A percentile compares a stretch with the other conserved stretches of the same genome.
Evolutionary conservation across 1,140 invertebrate species (phyloP).

Genomic region (Pissodes strobi): DNA sequence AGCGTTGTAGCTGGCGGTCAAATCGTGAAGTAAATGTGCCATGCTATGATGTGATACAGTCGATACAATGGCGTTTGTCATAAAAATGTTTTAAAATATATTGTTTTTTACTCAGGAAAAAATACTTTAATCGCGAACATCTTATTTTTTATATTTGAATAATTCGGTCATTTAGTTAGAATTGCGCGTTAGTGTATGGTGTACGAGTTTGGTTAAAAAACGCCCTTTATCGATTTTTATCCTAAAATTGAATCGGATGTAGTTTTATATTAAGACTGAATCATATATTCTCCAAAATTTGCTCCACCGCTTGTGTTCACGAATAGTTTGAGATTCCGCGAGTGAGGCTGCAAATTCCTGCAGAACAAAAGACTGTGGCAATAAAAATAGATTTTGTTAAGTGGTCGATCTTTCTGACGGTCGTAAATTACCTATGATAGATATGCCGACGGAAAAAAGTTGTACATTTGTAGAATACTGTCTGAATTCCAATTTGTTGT

Average conservation of each 20-base stretch:
- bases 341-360: constrained; percentile 34
- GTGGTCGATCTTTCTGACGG: neutral
- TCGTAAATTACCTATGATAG: constrained; percentile 6
- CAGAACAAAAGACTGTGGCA: neutral
- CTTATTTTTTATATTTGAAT: neutral
- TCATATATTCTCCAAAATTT: neutral
- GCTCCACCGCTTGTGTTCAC: constrained; percentile 8
- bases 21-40: constrained; percentile 43
- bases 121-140: neutral
- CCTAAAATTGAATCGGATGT: constrained; percentile 1
- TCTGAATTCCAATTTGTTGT: constrained; percentile 14
- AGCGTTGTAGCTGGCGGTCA: constrained; percentile 37
- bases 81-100: constrained; percentile 14
- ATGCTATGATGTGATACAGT: constrained; percentile 41
- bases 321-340: neutral
- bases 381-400: constrained; percentile 4
- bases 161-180: constrained; percentile 12
- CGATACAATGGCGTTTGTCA: constrained; percentile 54
- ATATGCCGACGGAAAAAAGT: constrained; percentile 4
- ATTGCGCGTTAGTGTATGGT: neutral
- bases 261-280: neutral
- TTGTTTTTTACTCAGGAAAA: neutral
- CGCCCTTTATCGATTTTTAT: constrained; percentile 57
- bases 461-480: constrained; percentile 11
- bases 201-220: constrained; percentile 42